Evolutionary conservation across 2,797 vertebrate species (phyloP).

Genomic region (Pangasius djambal): DNA sequence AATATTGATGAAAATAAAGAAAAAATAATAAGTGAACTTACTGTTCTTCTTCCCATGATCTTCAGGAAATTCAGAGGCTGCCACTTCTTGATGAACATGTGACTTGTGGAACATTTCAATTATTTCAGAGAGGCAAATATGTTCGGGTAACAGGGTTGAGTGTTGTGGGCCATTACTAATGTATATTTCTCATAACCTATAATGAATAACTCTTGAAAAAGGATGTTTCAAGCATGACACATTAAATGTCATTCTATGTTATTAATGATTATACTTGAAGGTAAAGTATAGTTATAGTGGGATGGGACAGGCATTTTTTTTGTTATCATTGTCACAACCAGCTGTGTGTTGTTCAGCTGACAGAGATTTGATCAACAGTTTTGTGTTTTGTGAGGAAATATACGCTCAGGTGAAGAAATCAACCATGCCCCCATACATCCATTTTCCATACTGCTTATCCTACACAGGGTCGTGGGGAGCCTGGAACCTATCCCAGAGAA

Average conservation of each 20-base stretch:
- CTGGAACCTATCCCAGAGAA: too few species aligned
- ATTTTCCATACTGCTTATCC: too few species aligned
- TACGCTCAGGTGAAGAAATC: neutral
- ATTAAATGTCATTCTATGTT: too few species aligned
- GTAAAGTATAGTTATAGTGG: neutral
- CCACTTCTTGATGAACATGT: neutral
- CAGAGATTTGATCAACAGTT: neutral
- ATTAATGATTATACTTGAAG: neutral
- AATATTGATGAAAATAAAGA: neutral
- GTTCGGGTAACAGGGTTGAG: neutral
- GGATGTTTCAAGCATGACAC: too few species aligned
- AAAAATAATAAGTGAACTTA: neutral
- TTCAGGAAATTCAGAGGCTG: neutral
- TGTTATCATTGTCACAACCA: neutral
- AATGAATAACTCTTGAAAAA: too few species aligned
- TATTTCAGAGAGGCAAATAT: neutral
- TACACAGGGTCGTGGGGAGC: too few species aligned
- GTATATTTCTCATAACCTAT: too few species aligned
- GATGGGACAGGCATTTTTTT: neutral
- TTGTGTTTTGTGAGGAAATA: neutral
- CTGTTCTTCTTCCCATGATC: neutral
- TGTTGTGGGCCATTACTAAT: neutral
- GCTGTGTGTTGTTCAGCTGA: neutral
- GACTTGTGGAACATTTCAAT: neutral
- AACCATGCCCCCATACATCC: neutral